A percentile compares a stretch with the other conserved stretches of the same genome.
Conservation (phyloP, 2,888 invertebrate genomes). For the Cepaea hortensis region DNA sequence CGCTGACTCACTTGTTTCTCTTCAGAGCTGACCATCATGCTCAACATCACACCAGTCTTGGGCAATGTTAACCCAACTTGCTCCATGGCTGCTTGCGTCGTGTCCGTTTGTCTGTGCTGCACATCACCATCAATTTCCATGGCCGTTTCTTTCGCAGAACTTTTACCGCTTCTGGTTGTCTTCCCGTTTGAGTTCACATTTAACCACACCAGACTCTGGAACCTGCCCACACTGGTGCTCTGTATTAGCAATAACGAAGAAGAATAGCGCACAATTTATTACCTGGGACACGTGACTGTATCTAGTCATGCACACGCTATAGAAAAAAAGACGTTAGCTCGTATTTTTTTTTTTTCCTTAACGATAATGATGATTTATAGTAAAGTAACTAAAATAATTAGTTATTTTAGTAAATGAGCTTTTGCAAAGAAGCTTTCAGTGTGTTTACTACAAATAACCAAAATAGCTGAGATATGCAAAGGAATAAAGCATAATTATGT, state of each 20-base stretch:
- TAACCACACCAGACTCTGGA: neutral
- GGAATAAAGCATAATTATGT: too few species aligned
- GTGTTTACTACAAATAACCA: too few species aligned
- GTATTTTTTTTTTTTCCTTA: too few species aligned
- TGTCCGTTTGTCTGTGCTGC: neutral
- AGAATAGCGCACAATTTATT: neutral
- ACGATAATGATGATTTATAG: too few species aligned
- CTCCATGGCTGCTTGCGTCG: conserved; percentile 20
- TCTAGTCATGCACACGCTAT: too few species aligned
- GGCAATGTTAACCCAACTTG: conserved; percentile 39
- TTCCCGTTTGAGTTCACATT: conserved; percentile 11
- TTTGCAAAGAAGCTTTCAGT: too few species aligned
- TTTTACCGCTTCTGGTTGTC: neutral
- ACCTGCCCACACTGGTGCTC: neutral
- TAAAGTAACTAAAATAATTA: too few species aligned
- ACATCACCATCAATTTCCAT: neutral
- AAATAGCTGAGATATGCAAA: too few species aligned
- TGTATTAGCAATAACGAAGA: neutral
- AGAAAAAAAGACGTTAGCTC: too few species aligned
- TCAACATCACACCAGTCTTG: conserved; percentile 37
- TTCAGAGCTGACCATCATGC: conserved; percentile 21
- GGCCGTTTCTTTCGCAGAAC: neutral
- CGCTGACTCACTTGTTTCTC: conserved; percentile 19
- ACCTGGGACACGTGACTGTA: too few species aligned
- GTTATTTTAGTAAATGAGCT: too few species aligned